phyloP scores from a whole-genome alignment of 2,797 vertebrate genomes.

The Neostethus bicornis region DNA sequence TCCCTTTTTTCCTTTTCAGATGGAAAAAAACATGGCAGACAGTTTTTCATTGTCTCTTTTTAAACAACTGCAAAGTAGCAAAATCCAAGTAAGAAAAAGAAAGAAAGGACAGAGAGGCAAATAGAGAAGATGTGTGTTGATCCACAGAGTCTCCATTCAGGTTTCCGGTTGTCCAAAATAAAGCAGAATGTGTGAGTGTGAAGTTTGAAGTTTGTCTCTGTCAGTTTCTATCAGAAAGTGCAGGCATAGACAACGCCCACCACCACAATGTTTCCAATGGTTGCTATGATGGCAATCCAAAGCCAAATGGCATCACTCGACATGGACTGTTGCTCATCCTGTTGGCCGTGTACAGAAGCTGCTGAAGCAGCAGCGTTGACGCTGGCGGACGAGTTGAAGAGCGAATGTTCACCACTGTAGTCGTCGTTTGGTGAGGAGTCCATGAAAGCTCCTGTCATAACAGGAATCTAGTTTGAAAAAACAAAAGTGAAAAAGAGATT shows the following conservation, averaged over 20 bases:
- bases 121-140: constrained; percentile 21
- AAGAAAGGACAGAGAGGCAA: constrained; percentile 7
- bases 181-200: constrained; percentile 21
- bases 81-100: constrained; percentile 10
- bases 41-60: constrained; percentile 46
- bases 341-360: constrained; percentile 80
- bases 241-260: constrained; percentile 96
- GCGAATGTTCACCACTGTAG: constrained; percentile 93
- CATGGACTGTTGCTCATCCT: constrained; percentile 86
- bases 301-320: constrained; percentile 95
- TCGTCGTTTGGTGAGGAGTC: constrained; percentile 95
- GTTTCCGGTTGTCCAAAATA: constrained; percentile 32
- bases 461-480: constrained; percentile 84
- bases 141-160: constrained; percentile 32
- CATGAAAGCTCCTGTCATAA: constrained; percentile 98
- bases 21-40: constrained; percentile 36
- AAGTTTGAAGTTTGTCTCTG: constrained; percentile 16
- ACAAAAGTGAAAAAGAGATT: neutral
- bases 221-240: constrained; percentile 86
- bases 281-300: constrained; percentile 97
- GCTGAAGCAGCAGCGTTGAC: constrained; percentile 84
- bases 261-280: constrained; percentile 97
- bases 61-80: too few relatives aligned
- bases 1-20: constrained; percentile 18
- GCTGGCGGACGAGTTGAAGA: constrained; percentile 95